Evolutionary conservation across 1,140 invertebrate species (phyloP).

Genomic region (Acromyrmex charruanus): DNA sequence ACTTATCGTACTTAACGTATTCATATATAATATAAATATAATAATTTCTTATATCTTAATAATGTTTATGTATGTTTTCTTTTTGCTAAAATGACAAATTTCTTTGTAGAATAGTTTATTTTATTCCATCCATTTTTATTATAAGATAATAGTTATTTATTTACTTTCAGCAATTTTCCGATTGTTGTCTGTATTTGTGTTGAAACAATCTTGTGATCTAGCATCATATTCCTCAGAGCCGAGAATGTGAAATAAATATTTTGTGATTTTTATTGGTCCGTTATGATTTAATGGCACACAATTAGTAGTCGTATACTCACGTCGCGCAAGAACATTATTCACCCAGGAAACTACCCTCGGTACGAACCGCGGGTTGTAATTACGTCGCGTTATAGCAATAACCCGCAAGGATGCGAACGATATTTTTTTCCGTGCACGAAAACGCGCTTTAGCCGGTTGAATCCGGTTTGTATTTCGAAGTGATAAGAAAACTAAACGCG

Average conservation of each 20-base stretch:
- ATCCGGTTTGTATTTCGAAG: slow-evolving; percentile 10
- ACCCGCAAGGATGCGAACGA: background rate
- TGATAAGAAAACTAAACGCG: slow-evolving; percentile 1
- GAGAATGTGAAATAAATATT: slow-evolving; percentile 7
- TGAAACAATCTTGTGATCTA: background rate
- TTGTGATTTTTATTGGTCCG: background rate
- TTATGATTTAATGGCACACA: slow-evolving; percentile 14
- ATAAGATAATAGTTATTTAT: background rate
- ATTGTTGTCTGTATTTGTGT: background rate
- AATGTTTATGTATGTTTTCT: background rate
- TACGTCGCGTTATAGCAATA: background rate
- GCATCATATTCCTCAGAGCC: background rate
- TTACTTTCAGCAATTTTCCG: background rate
- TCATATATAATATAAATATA: too few species aligned
- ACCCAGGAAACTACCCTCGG: background rate
- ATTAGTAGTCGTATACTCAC: background rate
- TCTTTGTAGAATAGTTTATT: background rate
- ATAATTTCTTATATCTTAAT: too few species aligned
- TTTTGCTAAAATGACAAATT: background rate
- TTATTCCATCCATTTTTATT: background rate
- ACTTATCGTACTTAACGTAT: too few species aligned
- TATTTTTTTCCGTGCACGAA: background rate
- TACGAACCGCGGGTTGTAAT: background rate
- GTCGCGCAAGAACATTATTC: background rate
- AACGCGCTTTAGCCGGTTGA: slow-evolving; percentile 2